phyloP scores from a whole-genome alignment of 2,797 vertebrate genomes.

The Karalla daura region DNA sequence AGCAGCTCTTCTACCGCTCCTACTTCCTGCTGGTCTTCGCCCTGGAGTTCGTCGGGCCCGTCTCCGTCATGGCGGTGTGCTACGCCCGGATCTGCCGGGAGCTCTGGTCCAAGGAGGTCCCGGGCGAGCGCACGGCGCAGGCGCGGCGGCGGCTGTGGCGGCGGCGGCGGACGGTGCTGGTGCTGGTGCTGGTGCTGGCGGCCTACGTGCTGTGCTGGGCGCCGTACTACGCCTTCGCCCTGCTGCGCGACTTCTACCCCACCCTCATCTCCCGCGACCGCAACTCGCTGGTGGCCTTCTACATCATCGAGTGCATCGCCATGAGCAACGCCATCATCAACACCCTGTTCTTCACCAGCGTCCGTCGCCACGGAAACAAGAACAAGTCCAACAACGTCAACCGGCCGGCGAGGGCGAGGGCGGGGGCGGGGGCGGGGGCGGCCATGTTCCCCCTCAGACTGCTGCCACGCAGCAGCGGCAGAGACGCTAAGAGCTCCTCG shows the following conservation, averaged over 20 bases:
- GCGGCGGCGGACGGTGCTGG: slow-evolving; percentile 89
- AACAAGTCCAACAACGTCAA: slow-evolving; percentile 87
- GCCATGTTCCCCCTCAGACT: slow-evolving; percentile 35
- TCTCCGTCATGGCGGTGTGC: slow-evolving; percentile 89
- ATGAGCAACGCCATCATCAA: slow-evolving; percentile 98
- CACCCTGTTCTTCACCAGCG: slow-evolving; percentile 91
- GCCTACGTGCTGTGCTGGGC: slow-evolving; percentile 95
- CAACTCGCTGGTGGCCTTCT: slow-evolving; percentile 93
- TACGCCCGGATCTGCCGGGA: slow-evolving; percentile 90
- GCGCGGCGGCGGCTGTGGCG: slow-evolving; percentile 87
- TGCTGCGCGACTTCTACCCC: slow-evolving; percentile 94
- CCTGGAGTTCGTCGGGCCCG: slow-evolving; percentile 91
- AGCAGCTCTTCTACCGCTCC: slow-evolving; percentile 90
- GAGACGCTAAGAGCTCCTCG: too few relatives aligned
- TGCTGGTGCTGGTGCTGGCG: slow-evolving; percentile 88
- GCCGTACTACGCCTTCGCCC: slow-evolving; percentile 90
- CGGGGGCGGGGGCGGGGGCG: too few relatives aligned
- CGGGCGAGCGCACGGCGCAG: slow-evolving; percentile 94
- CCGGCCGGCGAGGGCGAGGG: too few relatives aligned
- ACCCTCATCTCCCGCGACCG: slow-evolving; percentile 88
- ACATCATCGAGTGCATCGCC: slow-evolving; percentile 93
- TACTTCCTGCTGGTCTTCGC: slow-evolving; percentile 94
- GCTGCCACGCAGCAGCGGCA: too few relatives aligned
- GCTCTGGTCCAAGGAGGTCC: slow-evolving; percentile 95
- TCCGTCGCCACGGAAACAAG: slow-evolving; percentile 89